phyloP scores from a whole-genome alignment of 2,888 invertebrate species.

The Oxytorus armatus region DNA sequence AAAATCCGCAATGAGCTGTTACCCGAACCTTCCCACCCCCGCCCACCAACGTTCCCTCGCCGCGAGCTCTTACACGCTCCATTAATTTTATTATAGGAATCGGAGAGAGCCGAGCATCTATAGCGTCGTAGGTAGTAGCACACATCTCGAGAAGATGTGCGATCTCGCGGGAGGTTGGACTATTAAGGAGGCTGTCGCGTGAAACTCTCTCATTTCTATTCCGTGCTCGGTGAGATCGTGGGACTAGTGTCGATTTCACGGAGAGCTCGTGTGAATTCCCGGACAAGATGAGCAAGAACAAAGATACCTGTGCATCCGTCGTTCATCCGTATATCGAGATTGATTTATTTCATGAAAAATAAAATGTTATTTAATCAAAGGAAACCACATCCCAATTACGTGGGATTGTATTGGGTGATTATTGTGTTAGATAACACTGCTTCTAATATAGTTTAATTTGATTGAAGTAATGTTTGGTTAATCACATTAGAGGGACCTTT shows the following conservation, averaged over 20 bases:
- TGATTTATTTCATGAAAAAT: too few species aligned
- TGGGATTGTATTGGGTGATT: too few species aligned
- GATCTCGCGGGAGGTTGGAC: conserved; percentile 25
- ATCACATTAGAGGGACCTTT: too few species aligned
- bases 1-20: conserved; percentile 18
- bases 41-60: conserved; percentile 20
- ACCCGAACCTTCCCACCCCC: not conserved
- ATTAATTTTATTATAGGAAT: conserved; percentile 81
- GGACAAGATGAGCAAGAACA: conserved; percentile 8
- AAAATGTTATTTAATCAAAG: too few species aligned
- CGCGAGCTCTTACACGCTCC: conserved; percentile 76
- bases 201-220: conserved; percentile 65
- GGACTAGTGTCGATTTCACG: conserved; percentile 58
- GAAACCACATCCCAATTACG: too few species aligned
- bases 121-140: conserved; percentile 25
- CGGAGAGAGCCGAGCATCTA: conserved; percentile 67
- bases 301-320: conserved; percentile 10
- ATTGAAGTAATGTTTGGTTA: too few species aligned
- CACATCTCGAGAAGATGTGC: conserved; percentile 6
- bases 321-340: not conserved
- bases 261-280: conserved; percentile 61
- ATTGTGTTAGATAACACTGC: too few species aligned
- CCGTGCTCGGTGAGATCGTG: conserved; percentile 52
- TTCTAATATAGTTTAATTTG: too few species aligned
- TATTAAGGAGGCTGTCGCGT: conserved; percentile 40